Base-by-base conservation (phyloP, 1,140 invertebrate species). In the Homalodisca vitripennis region DNA sequence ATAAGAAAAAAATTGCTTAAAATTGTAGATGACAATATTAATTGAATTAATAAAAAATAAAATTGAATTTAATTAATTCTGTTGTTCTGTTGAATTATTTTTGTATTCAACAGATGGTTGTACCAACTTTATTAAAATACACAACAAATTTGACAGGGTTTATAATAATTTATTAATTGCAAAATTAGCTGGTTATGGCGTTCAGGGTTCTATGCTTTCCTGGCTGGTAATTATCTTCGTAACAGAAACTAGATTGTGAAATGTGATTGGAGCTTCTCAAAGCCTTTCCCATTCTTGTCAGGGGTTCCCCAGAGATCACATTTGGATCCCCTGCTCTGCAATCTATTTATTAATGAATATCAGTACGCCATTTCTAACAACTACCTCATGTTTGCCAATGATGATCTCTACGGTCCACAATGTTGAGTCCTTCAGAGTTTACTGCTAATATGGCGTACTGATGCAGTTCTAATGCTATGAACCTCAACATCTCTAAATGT, bases 81-180 rank as follows among this genome's bases (percentile, higher is more conserved):
- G n/a, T n/a, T n/a, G n/a, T n/a, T n/a, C n/a, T n/a, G n/a, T n/a
- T n/a, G n/a, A n/a, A n/a, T n/a, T n/a, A n/a, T n/a, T n/a, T n/a
- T n/a, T n/a, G n/a, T n/a, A n/a, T n/a, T n/a, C n/a, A n/a, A n/a
- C n/a, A n/a, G n/a, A n/a, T n/a, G n/a, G n/a, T n/a, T n/a, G n/a
- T n/a, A n/a, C n/a, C n/a, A n/a, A n/a, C n/a, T n/a, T n/a, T n/a
- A n/a, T n/a, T n/a, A n/a, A n/a, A n/a, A n/a, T n/a, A n/a, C n/a
- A n/a, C n/a, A n/a, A n/a, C n/a, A n/a, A n/a, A 1, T 72, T 70
- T 41, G 71, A 72, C 64, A 62, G 48, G 26, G 68, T 72, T 20
- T 31, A 70, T 27, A 62, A 70, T 48, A 24, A 65, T 67, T n/a
- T 72, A 13, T 31, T 70, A 29, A 27, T 71, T n/a, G 26, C 26